These are phyloP conservation scores for Rhogogaster chlorosoma DNA, from an alignment of 2,888 invertebrate genomes.

Conservation along the genomic window DNA sequence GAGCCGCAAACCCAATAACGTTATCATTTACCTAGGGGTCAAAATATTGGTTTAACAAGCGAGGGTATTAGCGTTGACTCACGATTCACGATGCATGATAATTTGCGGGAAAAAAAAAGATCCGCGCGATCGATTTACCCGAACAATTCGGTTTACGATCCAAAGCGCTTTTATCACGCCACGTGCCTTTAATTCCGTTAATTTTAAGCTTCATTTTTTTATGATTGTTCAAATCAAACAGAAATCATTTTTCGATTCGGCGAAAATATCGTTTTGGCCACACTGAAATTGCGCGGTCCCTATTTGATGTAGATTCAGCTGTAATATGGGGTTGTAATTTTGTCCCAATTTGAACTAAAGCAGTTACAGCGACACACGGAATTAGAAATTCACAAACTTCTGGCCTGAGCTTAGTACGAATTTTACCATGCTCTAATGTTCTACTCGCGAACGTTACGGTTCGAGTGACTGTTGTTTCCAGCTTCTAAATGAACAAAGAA, in stretches of 20 bases:
- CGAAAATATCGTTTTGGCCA: not conserved
- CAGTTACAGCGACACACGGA: not conserved
- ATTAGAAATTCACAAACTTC: constrained; percentile 12
- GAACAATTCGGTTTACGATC: not conserved
- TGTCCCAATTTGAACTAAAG: not conserved
- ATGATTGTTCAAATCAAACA: not conserved
- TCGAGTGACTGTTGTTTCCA: constrained; percentile 42
- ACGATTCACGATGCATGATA: not conserved
- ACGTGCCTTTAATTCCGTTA: constrained; percentile 11
- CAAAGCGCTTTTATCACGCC: constrained; percentile 4
- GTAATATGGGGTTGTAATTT: not conserved
- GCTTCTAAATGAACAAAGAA: constrained; percentile 8
- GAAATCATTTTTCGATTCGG: not conserved
- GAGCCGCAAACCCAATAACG: constrained; percentile 9
- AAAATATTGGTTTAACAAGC: constrained; percentile 35
- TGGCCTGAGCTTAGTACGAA: not conserved
- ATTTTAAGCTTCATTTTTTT: constrained; percentile 29
- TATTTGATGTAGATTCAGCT: too few relatives aligned
- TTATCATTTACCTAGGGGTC: constrained; percentile 27
- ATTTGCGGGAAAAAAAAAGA: not conserved
- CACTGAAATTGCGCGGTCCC: not conserved
- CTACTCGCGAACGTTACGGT: constrained; percentile 21
- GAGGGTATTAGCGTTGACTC: constrained; percentile 5
- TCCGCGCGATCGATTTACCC: not conserved
- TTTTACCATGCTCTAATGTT: not conserved